Base-by-base conservation (phyloP, 1,140 invertebrate species). In the Chelonus insularis region DNA sequence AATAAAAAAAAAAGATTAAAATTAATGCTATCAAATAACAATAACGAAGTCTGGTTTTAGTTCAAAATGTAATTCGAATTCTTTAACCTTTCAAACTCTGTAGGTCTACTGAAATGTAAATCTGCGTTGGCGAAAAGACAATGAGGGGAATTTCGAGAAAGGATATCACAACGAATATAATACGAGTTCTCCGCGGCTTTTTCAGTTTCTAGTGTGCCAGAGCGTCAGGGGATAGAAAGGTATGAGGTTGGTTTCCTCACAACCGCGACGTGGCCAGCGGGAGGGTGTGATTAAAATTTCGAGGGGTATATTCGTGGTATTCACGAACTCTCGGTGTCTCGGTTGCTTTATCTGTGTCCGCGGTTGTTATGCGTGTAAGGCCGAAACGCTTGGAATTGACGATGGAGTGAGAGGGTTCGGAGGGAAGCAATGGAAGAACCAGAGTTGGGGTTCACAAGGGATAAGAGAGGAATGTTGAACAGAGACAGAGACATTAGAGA, bases 201-300 rank as follows among this genome's bases (percentile, higher is more conserved):
- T 8, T 45, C 25, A 29, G 25, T 29, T 29, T 29, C 25, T 29
- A 29, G 25, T 39, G n/a, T 12, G 11, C 18, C 12, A 16, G 12
- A 16, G 41, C 18, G 29, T n/a, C 9, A 32, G 50, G 16, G 12
- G 18, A 29, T 21, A 29, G 25, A 23, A 11, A 12, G 12, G 47
- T 20, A 23, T 52, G 50, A 52, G 50, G 50, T 52, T 52, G 59
- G 60, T 52, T 62, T 62, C 60, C 25, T 55, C 52, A 45, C 21
- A 45, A 45, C 41, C 56, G 12, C 37, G 18, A 57, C 34, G 45
- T 34, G 45, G 43, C 32, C 43, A 34, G 11, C 21, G 29, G 21
- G 43, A 62, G 54, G 54, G 60, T 56, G 60, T 54, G 60, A 62
- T 62, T 57, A 51, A 62, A 57, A 57, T 62, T 62, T 62, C 34